A percentile compares a stretch with the other conserved stretches of the same genome.
These are phyloP conservation scores for Prietella phreatophila DNA, from an alignment of 2,113 vertebrate species.

Conservation along the genomic window DNA sequence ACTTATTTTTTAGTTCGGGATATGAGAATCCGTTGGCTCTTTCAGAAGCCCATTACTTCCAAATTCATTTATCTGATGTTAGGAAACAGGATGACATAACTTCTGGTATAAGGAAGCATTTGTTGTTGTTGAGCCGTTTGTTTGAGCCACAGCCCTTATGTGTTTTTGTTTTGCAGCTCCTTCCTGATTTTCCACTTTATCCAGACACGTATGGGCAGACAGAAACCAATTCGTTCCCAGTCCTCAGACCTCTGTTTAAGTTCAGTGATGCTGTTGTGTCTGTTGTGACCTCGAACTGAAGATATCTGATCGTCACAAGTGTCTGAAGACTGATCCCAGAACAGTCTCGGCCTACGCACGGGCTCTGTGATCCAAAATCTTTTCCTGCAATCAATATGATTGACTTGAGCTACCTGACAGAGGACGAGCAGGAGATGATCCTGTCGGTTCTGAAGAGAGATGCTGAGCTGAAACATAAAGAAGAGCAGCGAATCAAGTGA, in stretches of 20 bases:
- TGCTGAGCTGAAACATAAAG: slow-evolving; percentile 80
- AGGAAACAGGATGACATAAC: not conserved
- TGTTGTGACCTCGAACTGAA: not conserved
- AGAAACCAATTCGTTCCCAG: not conserved
- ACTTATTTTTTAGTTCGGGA: not conserved
- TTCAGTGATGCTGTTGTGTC: slow-evolving; percentile 20
- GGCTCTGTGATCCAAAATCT: slow-evolving; percentile 17
- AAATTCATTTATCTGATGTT: slow-evolving; percentile 10
- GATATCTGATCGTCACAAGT: slow-evolving; percentile 9
- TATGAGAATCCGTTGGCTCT: not conserved
- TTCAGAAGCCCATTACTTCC: not conserved
- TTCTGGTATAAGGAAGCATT: not conserved
- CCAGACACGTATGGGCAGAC: not conserved
- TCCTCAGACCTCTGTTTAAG: not conserved
- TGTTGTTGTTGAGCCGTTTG: not conserved
- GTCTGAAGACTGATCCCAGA: not conserved
- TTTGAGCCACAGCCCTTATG: not conserved
- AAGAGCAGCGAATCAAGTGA: slow-evolving; percentile 88
- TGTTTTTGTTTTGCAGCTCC: not conserved
- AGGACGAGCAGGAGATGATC: slow-evolving; percentile 87
- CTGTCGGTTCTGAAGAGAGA: slow-evolving; percentile 86
- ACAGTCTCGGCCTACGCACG: not conserved
- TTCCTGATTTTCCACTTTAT: not conserved
- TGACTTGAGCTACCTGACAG: slow-evolving; percentile 88
- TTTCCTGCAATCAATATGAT: slow-evolving; percentile 77